Conservation (phyloP, 2,797 vertebrate species). For the Orientallactaga sibirica region DNA sequence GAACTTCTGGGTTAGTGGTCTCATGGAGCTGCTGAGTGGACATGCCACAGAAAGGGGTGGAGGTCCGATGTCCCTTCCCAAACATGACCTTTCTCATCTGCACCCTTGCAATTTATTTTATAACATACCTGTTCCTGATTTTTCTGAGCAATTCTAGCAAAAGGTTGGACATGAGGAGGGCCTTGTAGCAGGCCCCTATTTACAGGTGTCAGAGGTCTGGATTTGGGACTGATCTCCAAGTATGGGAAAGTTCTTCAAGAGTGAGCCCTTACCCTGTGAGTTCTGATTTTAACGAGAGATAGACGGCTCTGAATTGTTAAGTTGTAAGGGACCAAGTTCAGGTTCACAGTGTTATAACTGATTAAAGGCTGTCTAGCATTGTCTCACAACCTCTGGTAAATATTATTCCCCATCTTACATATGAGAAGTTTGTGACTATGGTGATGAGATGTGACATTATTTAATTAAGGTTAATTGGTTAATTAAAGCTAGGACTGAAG, state of each 20-base stretch:
- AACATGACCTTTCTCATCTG: neutral
- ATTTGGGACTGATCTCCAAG: neutral
- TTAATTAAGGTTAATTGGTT: neutral
- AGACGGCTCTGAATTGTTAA: neutral
- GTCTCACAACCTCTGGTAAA: neutral
- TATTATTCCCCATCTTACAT: constrained; percentile 1
- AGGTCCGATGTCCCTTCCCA: neutral
- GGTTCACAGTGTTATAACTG: neutral
- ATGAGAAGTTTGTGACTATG: neutral
- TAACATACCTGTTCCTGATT: neutral
- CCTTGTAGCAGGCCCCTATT: neutral
- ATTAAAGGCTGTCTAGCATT: neutral
- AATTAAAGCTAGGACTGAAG: neutral
- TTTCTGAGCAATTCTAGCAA: neutral
- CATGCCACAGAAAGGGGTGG: too few relatives aligned
- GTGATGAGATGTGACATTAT: neutral
- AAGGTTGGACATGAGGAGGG: neutral
- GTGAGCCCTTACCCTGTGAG: neutral
- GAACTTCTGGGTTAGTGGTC: neutral
- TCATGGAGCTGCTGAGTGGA: neutral
- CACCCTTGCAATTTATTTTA: neutral
- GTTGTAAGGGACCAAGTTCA: neutral
- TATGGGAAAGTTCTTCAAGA: neutral
- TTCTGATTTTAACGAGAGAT: neutral
- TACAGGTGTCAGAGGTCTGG: neutral